A percentile compares a stretch with the other conserved stretches of the same genome.
Conservation (phyloP, 2,888 invertebrate genomes). For the Xanthostigma xanthostigma region DNA sequence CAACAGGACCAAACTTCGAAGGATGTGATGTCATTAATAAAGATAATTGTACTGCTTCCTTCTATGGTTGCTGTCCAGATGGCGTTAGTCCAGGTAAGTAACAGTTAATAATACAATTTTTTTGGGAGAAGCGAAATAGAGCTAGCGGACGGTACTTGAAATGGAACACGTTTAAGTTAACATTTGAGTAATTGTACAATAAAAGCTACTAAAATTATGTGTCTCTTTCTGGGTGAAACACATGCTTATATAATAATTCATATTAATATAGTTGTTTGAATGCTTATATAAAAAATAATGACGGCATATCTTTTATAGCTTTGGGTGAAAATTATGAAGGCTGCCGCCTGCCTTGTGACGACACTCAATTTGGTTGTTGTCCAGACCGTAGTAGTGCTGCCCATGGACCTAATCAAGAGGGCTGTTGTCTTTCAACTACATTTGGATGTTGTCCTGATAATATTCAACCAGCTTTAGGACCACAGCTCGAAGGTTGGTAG, state of each 20-base stretch:
- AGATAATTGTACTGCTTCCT: constrained; percentile 37
- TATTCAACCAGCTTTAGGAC: constrained; percentile 64
- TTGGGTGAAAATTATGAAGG: constrained; percentile 55
- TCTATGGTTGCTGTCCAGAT: constrained; percentile 64
- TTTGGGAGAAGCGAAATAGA: constrained; percentile 4
- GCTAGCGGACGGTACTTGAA: too few relatives aligned
- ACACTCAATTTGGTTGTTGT: constrained; percentile 72
- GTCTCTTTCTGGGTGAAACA: too few relatives aligned
- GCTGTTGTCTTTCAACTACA: constrained; percentile 57
- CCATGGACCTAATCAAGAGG: constrained; percentile 68
- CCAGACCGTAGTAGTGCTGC: constrained; percentile 70
- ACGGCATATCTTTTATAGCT: constrained; percentile 28
- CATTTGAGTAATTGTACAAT: too few relatives aligned
- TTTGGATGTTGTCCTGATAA: constrained; percentile 90
- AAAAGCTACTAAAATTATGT: too few relatives aligned
- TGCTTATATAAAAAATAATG: too few relatives aligned
- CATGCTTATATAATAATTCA: too few relatives aligned
- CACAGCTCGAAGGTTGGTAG: constrained; percentile 44
- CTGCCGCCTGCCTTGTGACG: constrained; percentile 54
- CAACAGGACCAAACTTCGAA: constrained; percentile 45
- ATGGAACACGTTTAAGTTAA: too few relatives aligned
- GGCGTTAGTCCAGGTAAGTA: constrained; percentile 41
- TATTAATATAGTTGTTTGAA: too few relatives aligned
- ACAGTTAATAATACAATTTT: background rate
- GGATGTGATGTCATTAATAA: constrained; percentile 37